phyloP scores from a whole-genome alignment of 2,113 vertebrate genomes.

The Heteronetta atricapilla region DNA sequence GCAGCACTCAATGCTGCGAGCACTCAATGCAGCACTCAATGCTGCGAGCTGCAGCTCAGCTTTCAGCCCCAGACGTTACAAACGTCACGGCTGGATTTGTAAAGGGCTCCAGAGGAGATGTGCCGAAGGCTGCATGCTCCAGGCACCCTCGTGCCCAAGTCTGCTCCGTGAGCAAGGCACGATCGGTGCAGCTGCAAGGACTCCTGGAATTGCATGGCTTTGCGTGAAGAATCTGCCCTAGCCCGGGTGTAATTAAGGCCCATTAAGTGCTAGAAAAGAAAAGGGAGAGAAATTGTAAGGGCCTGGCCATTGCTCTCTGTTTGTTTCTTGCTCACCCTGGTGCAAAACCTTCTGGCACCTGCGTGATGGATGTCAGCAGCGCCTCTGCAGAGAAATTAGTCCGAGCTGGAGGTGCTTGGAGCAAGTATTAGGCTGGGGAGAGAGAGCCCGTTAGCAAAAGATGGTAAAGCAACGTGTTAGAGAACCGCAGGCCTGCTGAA shows the following conservation, averaged over 20 bases:
- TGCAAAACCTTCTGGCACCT: background rate
- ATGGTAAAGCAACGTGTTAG: background rate
- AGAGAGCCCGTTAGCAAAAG: background rate
- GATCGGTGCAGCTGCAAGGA: fast-evolving
- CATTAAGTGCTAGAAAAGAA: background rate
- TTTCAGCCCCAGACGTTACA: background rate
- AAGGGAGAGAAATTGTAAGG: background rate
- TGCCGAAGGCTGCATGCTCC: background rate
- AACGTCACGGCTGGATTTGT: background rate
- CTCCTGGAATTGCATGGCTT: background rate
- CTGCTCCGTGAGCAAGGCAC: fast-evolving
- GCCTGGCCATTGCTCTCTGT: background rate
- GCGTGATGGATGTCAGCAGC: background rate
- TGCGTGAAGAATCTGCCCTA: background rate
- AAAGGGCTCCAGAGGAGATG: background rate
- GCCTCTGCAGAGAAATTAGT: background rate
- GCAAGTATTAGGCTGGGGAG: background rate
- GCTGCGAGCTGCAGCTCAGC: background rate
- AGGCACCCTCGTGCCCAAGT: background rate
- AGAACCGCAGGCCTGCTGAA: background rate
- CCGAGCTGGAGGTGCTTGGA: background rate
- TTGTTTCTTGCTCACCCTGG: background rate
- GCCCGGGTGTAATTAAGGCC: background rate
- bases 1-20: background rate
- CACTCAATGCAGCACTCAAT: background rate